Base-by-base conservation (phyloP, 2,797 vertebrate species). In the Melanotaenia trifasciata region DNA sequence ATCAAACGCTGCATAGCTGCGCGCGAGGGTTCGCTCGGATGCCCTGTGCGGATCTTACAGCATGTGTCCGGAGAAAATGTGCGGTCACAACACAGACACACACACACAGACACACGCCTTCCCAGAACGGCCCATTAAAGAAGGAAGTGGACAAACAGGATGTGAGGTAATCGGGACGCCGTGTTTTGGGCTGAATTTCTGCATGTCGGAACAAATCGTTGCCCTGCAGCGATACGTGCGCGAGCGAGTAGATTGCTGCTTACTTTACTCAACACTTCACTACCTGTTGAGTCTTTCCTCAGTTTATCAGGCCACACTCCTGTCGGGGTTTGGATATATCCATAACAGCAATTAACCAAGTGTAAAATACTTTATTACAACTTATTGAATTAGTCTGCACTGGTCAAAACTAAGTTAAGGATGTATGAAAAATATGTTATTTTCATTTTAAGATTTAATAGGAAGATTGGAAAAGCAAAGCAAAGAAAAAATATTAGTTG, bases 111-210 rank as follows among this genome's bases (percentile, higher is more conserved):
- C 33, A 9, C 64, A 75, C 85, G 89, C 88, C 70, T 87, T 86
- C 89, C 89, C 73, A 85, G 86, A 84, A 85, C 87, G 88, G 81
- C 82, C 84, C 78, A 82, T 64, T 83, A 83, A 64, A 20, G 36
- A 36, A 90, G 90, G 92, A 92, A 91, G 87, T 90, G 76, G 80
- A 58, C 65, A 76, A 88, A 92, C 92, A 93, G 92, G 93, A 93
- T 92, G 81, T 93, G 92, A 93, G 89, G 91, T 93, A 90, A 93
- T 78, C 38, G 76, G 87, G 78, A 90, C 86, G 86, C 30, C 13
- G 62, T 81, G 16, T 57, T 79, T 74, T 74, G 53, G 72, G 75
- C 30, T 64, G 22, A 78, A 66, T 45, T 50, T 59, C 67, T 79
- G 33, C 28, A 69, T 78, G 56, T 81, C 81, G 58, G 9, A 64